phyloP scores from a whole-genome alignment of 2,797 vertebrate genomes.

The Hypotaenidia philippensis region DNA sequence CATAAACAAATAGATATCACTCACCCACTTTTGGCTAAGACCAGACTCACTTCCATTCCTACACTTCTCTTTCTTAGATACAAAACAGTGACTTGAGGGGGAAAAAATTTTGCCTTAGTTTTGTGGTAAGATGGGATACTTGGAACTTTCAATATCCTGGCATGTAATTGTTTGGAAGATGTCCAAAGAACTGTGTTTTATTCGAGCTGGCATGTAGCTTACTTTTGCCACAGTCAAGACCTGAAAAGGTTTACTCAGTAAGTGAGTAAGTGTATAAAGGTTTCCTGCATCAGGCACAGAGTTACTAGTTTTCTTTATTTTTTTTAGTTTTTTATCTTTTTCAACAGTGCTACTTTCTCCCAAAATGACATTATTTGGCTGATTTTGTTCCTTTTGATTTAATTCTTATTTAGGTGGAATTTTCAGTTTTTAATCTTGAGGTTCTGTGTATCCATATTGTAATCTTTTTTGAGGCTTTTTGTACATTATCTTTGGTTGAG shows the following conservation, averaged over 20 bases:
- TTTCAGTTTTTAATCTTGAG: background rate
- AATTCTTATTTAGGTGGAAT: background rate
- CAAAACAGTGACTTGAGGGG: background rate
- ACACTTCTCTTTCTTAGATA: background rate
- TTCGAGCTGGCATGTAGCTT: background rate
- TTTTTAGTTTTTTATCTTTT: background rate
- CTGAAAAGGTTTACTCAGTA: background rate
- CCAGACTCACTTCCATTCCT: background rate
- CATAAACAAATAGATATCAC: background rate
- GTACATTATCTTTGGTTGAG: background rate
- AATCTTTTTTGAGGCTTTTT: background rate
- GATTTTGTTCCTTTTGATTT: background rate
- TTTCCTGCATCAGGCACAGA: background rate
- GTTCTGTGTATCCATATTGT: background rate
- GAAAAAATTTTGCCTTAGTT: background rate
- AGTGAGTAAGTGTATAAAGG: background rate
- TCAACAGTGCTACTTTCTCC: background rate
- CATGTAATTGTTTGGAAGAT: background rate
- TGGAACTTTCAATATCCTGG: background rate
- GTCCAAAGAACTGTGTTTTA: background rate
- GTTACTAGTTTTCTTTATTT: background rate
- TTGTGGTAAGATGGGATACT: background rate
- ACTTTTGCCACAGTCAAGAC: background rate
- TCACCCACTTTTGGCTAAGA: background rate
- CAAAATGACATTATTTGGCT: background rate